phyloP scores from a whole-genome alignment of 37 sponge, comb jelly and placozoan genomes.

The Aplysina aerophoba region DNA sequence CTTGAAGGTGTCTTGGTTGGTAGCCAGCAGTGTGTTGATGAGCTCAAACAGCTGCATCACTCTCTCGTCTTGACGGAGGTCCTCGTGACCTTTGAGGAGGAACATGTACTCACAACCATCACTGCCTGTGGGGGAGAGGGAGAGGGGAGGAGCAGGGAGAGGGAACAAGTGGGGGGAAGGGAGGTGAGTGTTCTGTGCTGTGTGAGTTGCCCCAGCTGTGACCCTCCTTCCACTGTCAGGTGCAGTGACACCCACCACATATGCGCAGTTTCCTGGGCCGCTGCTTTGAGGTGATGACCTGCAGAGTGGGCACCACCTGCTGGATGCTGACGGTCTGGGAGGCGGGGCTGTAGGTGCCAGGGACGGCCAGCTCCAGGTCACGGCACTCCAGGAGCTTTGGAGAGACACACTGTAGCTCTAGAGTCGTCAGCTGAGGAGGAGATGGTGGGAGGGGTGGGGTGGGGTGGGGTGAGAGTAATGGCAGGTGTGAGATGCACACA shows the following conservation, averaged over 20 bases:
- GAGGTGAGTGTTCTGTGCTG: no score
- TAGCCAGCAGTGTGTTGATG: constrained; percentile 91
- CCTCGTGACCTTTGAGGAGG: constrained; percentile 97
- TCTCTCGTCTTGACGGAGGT: constrained; percentile 95
- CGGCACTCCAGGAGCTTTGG: constrained; percentile 82
- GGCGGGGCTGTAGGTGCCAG: constrained; percentile 94
- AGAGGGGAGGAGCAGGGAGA: no score
- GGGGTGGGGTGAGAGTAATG: no score
- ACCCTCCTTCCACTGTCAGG: no score
- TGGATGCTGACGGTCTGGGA: constrained; percentile 86
- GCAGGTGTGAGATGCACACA: no score
- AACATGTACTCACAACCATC: constrained; percentile 94
- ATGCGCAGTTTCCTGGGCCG: constrained; percentile 95
- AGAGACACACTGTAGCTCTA: constrained; percentile 96
- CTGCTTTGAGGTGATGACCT: constrained; percentile 96
- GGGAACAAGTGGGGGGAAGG: no score
- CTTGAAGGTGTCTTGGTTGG: constrained; percentile 90
- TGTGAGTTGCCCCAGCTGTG: no score
- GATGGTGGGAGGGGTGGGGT: not conserved
- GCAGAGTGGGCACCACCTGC: constrained; percentile 73
- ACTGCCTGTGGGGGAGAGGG: constrained; percentile 64
- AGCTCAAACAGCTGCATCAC: constrained; percentile 99
- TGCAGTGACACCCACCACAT: constrained; percentile 47
- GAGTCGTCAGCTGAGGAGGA: constrained; percentile 70
- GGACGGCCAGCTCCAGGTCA: constrained; percentile 93